Evolutionary conservation across 2,113 vertebrate genomes (phyloP), one percentile per base, ranked within the genome.

Genomic region (Phocoena phocoena): DNA sequence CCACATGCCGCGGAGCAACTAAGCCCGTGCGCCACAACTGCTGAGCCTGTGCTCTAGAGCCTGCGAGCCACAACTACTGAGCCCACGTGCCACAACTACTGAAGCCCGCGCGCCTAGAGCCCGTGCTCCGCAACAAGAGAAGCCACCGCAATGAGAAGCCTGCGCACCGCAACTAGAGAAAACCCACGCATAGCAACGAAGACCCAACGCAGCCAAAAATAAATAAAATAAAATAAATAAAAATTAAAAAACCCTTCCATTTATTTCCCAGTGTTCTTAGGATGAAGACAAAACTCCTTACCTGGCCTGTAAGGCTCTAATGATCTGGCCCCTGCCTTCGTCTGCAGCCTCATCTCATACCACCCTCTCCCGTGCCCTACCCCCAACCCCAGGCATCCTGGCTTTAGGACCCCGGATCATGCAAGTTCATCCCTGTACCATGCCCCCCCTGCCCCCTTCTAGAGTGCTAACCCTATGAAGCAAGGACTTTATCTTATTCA

Each of bases 391-490:
- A 85, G 38, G 25, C 74, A 73, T 10, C 77, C 7, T 38, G 33
- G 67, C 21, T 88, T 93, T 88, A 53, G 92, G 25, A 68, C 58
- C 62, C 18, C 77, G 11, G 44, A 81, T 18, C 44, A 33, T 20
- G 25, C 8, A 88, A 93, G 74, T 21, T 79, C 10, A 60, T 90
- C 47, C 5, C 13, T 67, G 3, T 36, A 36, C 76, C 3, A 11
- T 13, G 47, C 20, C 31, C 31, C 25, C 6, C 13, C 1, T 3
- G 0, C 31, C n/a, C 14, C 6, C 38, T 83, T 93, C 50, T 58
- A 87, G 83, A 60, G 20, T 14, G 15, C 73, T 65, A 85, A 71
- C 13, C 92, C 55, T 90, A 44, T 89, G 93, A 95, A 97, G 47
- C 17, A 87, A n/a, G 25, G 18, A 62, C 20, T 88, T 91, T 38